Evolutionary conservation across 1,140 invertebrate species (phyloP).

Genomic region (Drosophila novamexicana): DNA sequence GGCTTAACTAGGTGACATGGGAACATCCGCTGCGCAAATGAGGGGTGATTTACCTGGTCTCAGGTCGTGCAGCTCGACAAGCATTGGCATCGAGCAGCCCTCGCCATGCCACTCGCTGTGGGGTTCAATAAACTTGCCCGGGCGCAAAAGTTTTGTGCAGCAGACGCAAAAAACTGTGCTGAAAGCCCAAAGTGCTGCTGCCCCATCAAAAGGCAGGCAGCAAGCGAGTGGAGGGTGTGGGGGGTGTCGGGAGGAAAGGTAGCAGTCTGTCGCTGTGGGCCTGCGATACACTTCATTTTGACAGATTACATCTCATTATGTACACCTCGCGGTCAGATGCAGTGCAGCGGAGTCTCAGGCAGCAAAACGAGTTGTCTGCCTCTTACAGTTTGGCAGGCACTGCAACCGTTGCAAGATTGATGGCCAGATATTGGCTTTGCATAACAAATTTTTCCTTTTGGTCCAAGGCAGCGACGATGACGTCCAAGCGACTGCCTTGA

Average conservation of each 20-base stretch:
- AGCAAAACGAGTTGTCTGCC: slow-evolving; percentile 53
- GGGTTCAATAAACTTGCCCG: slow-evolving; percentile 72
- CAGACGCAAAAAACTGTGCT: slow-evolving; percentile 42
- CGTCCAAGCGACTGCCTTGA: slow-evolving; percentile 32
- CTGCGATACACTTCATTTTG: slow-evolving; percentile 79
- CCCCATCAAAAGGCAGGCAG: slow-evolving; percentile 10
- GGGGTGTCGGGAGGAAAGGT: slow-evolving; percentile 1
- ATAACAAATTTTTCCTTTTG: slow-evolving; percentile 55
- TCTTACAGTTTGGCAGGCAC: slow-evolving; percentile 48
- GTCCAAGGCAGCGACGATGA: slow-evolving; percentile 24
- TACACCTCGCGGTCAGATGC: slow-evolving; percentile 67
- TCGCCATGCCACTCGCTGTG: slow-evolving; percentile 41
- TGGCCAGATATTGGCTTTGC: slow-evolving; percentile 69
- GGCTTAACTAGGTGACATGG: slow-evolving; percentile 73
- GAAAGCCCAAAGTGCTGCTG: slow-evolving; percentile 37
- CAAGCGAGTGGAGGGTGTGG: background rate
- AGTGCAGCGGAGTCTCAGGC: background rate
- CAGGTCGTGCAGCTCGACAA: background rate
- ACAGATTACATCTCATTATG: slow-evolving; percentile 83
- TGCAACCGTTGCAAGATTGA: slow-evolving; percentile 60
- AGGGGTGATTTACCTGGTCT: slow-evolving; percentile 50
- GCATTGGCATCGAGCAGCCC: slow-evolving; percentile 39
- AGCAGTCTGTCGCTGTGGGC: slow-evolving; percentile 46
- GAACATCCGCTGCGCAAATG: slow-evolving; percentile 57
- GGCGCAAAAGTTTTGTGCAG: slow-evolving; percentile 53